A percentile compares a stretch with the other conserved stretches of the same genome.
Conservation (phyloP, 2,888 invertebrate species). For the Fragum fragum region DNA sequence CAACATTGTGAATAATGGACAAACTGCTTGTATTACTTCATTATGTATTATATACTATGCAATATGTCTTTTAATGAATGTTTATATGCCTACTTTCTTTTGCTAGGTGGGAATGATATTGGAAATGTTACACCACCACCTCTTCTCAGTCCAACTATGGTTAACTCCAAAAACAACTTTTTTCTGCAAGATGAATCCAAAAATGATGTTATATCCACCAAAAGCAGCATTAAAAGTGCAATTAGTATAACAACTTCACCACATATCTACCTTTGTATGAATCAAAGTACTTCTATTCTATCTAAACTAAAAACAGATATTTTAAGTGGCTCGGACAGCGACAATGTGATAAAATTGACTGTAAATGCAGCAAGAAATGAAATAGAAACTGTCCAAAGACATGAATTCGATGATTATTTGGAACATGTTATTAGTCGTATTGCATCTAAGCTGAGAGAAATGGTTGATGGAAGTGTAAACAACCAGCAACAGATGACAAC, state of each 20-base stretch:
- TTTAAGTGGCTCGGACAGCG: not conserved
- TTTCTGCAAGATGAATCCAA: not conserved
- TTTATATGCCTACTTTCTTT: too few species aligned
- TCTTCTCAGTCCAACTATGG: constrained; percentile 1
- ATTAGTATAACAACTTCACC: constrained; percentile 26
- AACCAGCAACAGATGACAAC: constrained; percentile 40
- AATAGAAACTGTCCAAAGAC: constrained; percentile 28
- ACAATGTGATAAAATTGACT: constrained; percentile 11
- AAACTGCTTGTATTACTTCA: too few species aligned
- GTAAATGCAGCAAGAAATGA: constrained; percentile 11
- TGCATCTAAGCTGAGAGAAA: constrained; percentile 49
- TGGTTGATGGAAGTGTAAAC: constrained; percentile 45
- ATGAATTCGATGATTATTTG: constrained; percentile 56
- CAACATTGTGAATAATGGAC: too few species aligned
- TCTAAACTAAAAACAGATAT: constrained; percentile 35
- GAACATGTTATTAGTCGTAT: constrained; percentile 60
- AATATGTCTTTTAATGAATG: too few species aligned
- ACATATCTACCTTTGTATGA: constrained; percentile 21
- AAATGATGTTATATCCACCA: not conserved
- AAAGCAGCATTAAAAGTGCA: constrained; percentile 16
- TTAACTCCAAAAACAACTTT: constrained; percentile 8
- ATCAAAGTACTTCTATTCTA: constrained; percentile 18
- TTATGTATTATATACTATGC: too few species aligned
- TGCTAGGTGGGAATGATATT: not conserved
- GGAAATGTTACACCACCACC: not conserved